Conservation (phyloP, 2,113 vertebrate species). For the Cariama cristata region DNA sequence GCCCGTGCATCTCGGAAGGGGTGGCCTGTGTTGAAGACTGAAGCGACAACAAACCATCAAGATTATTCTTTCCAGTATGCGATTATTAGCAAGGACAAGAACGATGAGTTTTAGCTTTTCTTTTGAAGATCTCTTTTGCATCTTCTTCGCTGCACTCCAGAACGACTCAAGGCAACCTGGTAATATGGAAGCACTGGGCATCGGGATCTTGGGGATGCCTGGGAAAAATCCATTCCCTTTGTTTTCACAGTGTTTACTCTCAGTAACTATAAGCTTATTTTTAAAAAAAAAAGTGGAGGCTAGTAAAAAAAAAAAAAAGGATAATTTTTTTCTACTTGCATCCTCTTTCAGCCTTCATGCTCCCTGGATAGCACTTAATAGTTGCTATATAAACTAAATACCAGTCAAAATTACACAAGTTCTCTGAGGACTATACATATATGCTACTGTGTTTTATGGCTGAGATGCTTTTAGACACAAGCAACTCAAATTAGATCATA, state of each 20-base stretch:
- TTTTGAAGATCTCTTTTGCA: not conserved
- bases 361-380: not conserved
- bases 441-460: not conserved
- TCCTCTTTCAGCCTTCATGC: not conserved
- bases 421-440: not conserved
- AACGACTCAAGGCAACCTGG: too few species aligned
- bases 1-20: not conserved
- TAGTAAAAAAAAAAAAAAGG: not conserved
- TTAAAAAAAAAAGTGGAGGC: not conserved
- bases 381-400: not conserved
- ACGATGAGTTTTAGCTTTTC: not conserved
- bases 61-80: not conserved
- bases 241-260: not conserved
- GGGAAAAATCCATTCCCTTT: not conserved
- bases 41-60: not conserved
- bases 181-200: not conserved
- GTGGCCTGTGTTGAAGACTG: not conserved
- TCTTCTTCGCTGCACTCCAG: fast-evolving
- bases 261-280: not conserved
- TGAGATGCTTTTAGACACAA: not conserved
- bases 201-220: not conserved
- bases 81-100: not conserved
- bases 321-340: not conserved
- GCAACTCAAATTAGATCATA: not conserved
- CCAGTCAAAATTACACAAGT: not conserved